Evolutionary conservation across 2,888 invertebrate genomes (phyloP).

Genomic region (Pyralis farinalis): DNA sequence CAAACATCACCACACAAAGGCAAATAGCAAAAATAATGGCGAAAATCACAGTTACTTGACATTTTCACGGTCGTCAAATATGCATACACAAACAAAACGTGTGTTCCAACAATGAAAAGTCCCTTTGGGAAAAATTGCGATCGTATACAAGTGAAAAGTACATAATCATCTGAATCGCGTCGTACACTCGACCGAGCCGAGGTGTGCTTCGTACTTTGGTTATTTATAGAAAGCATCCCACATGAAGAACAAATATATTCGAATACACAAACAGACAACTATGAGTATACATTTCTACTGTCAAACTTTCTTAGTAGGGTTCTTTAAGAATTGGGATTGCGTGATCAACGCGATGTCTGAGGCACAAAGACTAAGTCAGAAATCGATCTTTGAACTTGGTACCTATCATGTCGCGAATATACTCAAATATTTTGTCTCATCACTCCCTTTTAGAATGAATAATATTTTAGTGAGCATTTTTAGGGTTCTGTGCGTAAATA

Average conservation of each 20-base stretch:
- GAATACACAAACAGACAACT: conserved; percentile 26
- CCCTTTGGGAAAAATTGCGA: not conserved
- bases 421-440: too few relatives aligned
- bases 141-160: conserved; percentile 9
- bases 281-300: not conserved
- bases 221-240: conserved; percentile 70
- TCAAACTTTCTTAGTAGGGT: not conserved
- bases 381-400: too few relatives aligned
- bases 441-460: too few relatives aligned
- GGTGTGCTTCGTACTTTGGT: conserved; percentile 51
- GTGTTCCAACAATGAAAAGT: not conserved
- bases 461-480: too few relatives aligned
- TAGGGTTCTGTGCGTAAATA: too few relatives aligned
- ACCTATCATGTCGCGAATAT: too few relatives aligned
- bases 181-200: conserved; percentile 24
- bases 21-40: conserved; percentile 21
- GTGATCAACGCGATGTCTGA: too few relatives aligned
- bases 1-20: conserved; percentile 48
- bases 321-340: too few relatives aligned
- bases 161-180: conserved; percentile 20
- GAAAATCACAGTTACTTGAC: conserved; percentile 23
- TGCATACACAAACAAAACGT: not conserved
- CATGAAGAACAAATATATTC: conserved; percentile 47
- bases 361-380: too few relatives aligned
- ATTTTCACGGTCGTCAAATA: conserved; percentile 27